phyloP scores from a whole-genome alignment of 2,888 invertebrate genomes.

The Drosophila anomalipes region DNA sequence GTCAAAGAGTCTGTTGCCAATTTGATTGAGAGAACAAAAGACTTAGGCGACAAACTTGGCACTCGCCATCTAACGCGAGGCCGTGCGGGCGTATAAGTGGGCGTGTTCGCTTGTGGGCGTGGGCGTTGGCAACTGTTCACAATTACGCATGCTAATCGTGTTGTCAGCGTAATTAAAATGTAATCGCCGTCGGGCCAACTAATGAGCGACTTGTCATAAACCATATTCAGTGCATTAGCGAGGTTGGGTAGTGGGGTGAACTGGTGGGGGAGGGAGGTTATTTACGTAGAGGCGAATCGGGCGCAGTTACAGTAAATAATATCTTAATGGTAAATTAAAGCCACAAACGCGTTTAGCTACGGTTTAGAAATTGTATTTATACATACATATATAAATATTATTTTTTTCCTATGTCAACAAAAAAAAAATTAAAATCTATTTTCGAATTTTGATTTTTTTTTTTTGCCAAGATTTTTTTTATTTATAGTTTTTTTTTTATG shows the following conservation, averaged over 20 bases:
- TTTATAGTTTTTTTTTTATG: conserved; percentile 63
- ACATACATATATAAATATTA: neutral
- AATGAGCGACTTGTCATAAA: conserved; percentile 71
- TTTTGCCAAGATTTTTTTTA: conserved; percentile 52
- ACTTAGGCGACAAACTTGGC: conserved; percentile 65
- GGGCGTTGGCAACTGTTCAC: conserved; percentile 42
- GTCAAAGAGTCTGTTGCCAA: conserved; percentile 41
- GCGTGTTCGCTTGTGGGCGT: conserved; percentile 23
- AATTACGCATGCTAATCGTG: conserved; percentile 79
- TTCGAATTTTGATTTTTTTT: conserved; percentile 53
- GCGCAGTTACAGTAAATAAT: conserved; percentile 70
- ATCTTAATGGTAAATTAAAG: conserved; percentile 78
- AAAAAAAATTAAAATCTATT: conserved; percentile 52
- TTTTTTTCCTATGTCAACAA: conserved; percentile 45
- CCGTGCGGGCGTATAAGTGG: conserved; percentile 23
- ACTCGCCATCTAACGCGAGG: conserved; percentile 8
- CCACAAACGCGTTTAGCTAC: conserved; percentile 66
- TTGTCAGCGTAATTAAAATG: conserved; percentile 79
- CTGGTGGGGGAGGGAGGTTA: neutral
- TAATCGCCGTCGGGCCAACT: conserved; percentile 69
- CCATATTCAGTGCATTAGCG: conserved; percentile 30
- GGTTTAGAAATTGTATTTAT: neutral
- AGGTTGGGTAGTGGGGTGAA: neutral
- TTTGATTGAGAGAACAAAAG: conserved; percentile 61
- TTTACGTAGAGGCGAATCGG: conserved; percentile 25